Evolutionary conservation across 2,113 vertebrate species (phyloP), one percentile per base, ranked within the genome.

Genomic region (Hippocampus abdominalis): DNA sequence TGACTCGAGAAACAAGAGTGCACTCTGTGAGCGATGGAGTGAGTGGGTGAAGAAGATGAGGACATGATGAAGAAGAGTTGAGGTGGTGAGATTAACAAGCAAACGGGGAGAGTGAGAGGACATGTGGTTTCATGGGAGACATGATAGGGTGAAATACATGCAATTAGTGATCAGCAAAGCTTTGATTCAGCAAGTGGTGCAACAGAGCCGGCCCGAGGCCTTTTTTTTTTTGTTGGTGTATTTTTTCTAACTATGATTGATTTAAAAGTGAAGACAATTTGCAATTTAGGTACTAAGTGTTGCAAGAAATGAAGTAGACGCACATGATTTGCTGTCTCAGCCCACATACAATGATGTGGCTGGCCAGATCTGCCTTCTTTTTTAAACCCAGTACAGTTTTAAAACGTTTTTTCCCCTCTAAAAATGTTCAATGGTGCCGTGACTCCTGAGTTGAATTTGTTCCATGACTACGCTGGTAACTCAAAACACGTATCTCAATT

Each of bases 1-100:
- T 79, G 89, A 89, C 71, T 90, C 90, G 85, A 93, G 90, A 88
- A 74, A 90, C 83, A 86, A 87, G 72, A 90, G 82, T 63, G 88
- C 86, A 88, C 88, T 86, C 92, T 93, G 81, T 82, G 77, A 81
- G 64, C 74, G 71, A 75, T 69, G 74, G 39, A 76, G 60, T 57
- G 70, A 79, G 71, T 66, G 70, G 69, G 54, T 80, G 69, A 66
- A 53, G 57, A 40, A 23, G 57, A 40, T 21, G 32, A 39, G 59
- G 4, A 42, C 15, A 21, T 60, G 70, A 48, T 65, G 74, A 56
- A 77, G 53, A 71, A 54, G 76, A 73, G 70, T 78, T 77, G 74
- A 69, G 77, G 68, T 77, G 86, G 80, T 36, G 73, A 84, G 84
- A 88, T 90, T 85, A 88, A 77, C 74, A 82, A 69, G 82, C 85